phyloP scores from a whole-genome alignment of 2,797 vertebrate species.

The Threskiornis aethiopicus region DNA sequence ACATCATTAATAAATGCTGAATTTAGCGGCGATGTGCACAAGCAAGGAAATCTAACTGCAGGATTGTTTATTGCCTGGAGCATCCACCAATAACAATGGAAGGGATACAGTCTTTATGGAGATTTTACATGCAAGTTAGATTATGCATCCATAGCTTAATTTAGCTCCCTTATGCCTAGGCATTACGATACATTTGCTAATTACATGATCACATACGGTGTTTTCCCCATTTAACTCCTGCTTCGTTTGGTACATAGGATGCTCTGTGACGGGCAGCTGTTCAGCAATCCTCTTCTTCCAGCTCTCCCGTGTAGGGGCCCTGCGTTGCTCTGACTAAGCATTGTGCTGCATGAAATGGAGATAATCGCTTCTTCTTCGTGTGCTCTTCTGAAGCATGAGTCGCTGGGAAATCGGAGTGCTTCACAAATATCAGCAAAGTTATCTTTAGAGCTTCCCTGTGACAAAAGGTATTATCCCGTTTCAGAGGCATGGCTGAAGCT shows the following conservation, averaged over 20 bases:
- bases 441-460: background rate
- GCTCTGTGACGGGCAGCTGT: background rate
- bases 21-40: conserved; percentile 1
- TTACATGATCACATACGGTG: background rate
- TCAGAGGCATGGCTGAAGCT: background rate
- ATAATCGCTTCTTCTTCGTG: background rate
- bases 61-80: background rate
- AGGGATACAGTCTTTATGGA: background rate
- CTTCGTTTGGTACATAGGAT: background rate
- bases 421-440: background rate
- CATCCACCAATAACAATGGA: background rate
- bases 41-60: background rate
- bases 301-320: background rate
- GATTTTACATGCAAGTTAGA: background rate
- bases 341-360: background rate
- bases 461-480: background rate
- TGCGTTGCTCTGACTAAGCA: background rate
- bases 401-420: background rate
- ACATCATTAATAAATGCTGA: background rate
- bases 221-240: background rate
- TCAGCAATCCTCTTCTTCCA: background rate
- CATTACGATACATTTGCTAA: conserved; percentile 2
- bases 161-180: conserved; percentile 11
- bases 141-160: background rate
- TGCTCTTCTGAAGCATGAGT: background rate